phyloP scores from a whole-genome alignment of 1,140 invertebrate species.

The Himalopsyche phryganea region DNA sequence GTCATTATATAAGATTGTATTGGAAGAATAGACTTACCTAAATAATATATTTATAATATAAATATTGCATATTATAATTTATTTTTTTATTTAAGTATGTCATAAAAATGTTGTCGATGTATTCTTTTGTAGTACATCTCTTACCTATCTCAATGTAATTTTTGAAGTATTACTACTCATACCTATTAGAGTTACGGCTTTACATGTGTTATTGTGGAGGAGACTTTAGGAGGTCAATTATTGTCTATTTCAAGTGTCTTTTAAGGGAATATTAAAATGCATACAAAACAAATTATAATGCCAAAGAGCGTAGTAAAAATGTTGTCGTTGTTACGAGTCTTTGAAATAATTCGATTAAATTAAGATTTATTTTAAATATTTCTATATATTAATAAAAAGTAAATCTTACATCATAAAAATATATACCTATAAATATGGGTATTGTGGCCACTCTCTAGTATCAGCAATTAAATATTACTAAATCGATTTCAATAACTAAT shows the following conservation, averaged over 20 bases:
- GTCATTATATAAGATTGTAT: background rate
- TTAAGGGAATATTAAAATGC: constrained; percentile 12
- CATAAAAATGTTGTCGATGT: too few relatives aligned
- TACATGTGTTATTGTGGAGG: constrained; percentile 14
- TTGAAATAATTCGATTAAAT: too few relatives aligned
- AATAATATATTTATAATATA: background rate
- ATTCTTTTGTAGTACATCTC: background rate
- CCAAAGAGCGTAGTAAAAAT: constrained; percentile 34
- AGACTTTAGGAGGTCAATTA: constrained; percentile 2
- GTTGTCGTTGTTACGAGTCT: constrained; percentile 11
- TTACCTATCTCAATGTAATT: constrained; percentile 13
- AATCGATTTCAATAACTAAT: too few relatives aligned
- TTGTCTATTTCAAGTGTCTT: too few relatives aligned
- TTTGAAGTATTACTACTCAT: constrained; percentile 26
- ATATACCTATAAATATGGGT: too few relatives aligned
- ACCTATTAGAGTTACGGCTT: constrained; percentile 30
- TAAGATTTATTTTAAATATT: too few relatives aligned
- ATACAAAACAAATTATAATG: constrained; percentile 33
- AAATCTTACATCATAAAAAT: too few relatives aligned
- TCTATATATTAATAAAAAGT: too few relatives aligned
- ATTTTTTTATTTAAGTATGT: constrained; percentile 1
- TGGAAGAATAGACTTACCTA: background rate
- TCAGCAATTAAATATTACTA: too few relatives aligned
- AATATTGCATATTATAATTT: constrained; percentile 12
- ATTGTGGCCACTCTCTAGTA: too few relatives aligned